phyloP scores from a whole-genome alignment of 2,797 vertebrate species.

The Poecilia picta region DNA sequence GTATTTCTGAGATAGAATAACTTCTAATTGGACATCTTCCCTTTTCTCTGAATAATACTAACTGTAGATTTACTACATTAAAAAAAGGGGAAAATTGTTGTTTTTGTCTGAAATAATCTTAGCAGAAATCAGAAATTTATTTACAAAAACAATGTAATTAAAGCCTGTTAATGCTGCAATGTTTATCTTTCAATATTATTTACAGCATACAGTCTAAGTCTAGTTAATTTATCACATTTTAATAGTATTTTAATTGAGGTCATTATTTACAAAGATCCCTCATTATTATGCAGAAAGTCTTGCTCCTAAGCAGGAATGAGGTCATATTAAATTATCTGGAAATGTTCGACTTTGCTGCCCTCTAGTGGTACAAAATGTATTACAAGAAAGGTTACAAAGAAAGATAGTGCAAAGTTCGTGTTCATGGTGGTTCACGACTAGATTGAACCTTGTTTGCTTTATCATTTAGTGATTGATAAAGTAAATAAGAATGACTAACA shows the following conservation, averaged over 20 bases:
- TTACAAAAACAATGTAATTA: neutral
- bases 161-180: neutral
- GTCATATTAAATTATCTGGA: neutral
- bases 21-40: neutral
- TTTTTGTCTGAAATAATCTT: neutral
- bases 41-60: neutral
- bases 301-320: neutral
- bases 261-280: neutral
- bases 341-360: conserved; percentile 31
- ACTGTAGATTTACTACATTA: neutral
- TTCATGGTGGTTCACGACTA: neutral
- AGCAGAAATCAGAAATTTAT: neutral
- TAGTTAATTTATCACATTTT: neutral
- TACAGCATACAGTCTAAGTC: neutral
- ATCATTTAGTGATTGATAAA: neutral
- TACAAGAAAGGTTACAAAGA: neutral
- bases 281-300: neutral
- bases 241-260: neutral
- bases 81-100: neutral
- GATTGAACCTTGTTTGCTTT: neutral
- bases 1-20: conserved; percentile 24
- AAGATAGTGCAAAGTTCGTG: neutral
- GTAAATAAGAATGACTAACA: too few relatives aligned
- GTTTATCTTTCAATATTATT: neutral
- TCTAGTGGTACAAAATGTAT: conserved; percentile 54